These are phyloP conservation scores for Zaprionus gabonicus DNA, from an alignment of 1,140 invertebrate genomes.

Conservation along the genomic window DNA sequence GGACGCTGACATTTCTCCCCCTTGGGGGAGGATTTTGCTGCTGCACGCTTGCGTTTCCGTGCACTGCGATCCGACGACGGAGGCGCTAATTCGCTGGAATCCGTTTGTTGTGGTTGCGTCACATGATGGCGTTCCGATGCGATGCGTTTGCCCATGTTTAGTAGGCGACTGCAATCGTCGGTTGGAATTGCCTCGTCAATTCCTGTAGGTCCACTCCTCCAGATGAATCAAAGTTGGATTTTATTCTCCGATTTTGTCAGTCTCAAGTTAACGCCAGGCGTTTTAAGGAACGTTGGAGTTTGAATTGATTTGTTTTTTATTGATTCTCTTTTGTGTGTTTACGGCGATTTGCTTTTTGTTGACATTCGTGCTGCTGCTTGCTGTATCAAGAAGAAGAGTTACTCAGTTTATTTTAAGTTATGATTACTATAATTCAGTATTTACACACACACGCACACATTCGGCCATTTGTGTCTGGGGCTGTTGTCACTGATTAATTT, in stretches of 20 bases:
- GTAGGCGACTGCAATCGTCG: slow-evolving; percentile 7
- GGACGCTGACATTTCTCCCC: slow-evolving; percentile 57
- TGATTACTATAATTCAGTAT: slow-evolving; percentile 16
- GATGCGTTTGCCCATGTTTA: slow-evolving; percentile 67
- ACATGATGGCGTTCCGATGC: slow-evolving; percentile 58
- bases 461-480: slow-evolving; percentile 8
- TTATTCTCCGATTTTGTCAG: slow-evolving; percentile 23
- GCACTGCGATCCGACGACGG: slow-evolving; percentile 55
- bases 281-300: slow-evolving; percentile 47
- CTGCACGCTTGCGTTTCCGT: slow-evolving; percentile 73
- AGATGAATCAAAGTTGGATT: background rate
- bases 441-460: slow-evolving; percentile 5
- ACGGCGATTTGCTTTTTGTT: slow-evolving; percentile 47
- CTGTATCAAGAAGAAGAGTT: slow-evolving; percentile 36
- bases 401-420: slow-evolving; percentile 28
- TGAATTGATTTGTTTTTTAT: slow-evolving; percentile 54
- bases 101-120: slow-evolving; percentile 24
- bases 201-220: slow-evolving; percentile 1
- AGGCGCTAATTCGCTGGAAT: slow-evolving; percentile 15
- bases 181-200: slow-evolving; percentile 18
- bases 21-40: slow-evolving; percentile 38
- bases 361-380: slow-evolving; percentile 36
- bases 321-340: slow-evolving; percentile 50
- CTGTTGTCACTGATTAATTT: slow-evolving; percentile 34
- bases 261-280: slow-evolving; percentile 34